Base-by-base conservation (phyloP, 2,797 vertebrate species). In the Ptychadena robeensis region DNA sequence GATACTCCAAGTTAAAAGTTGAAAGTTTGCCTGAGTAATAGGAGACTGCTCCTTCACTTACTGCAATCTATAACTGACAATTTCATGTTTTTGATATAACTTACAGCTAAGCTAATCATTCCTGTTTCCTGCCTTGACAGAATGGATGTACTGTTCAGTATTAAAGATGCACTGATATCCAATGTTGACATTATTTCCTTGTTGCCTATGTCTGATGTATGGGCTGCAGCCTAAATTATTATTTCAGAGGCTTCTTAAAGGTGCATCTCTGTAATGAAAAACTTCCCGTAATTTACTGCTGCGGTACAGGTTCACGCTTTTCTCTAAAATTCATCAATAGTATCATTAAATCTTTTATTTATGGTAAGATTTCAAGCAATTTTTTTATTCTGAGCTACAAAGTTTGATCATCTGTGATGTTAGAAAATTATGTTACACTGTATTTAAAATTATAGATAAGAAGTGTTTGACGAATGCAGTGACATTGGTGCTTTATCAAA, bases 211-310 rank as follows among this genome's bases (percentile, higher is more conserved):
- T 0, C 68, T 92, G 90, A 90, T 89, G 63, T 86, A 87, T 82
- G 86, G 83, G 83, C 81, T 82, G 81, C 85, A 82, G 71, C 34
- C 86, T 80, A 89, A 91, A 91, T 88, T 88, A 90, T 86, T 85
- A 64, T 79, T 87, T 86, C 86, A 87, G 79, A 87, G 87, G 74
- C 79, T 86, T 86, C 57, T 75, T 83, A 11, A 84, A 81, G 85
- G 87, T 90, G 89, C 88, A 90, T 88, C 89, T 93, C 89, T 81
- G 82, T 84, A 87, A 87, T 85, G 78, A 82, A 88, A 85, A 59
- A 86, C 61, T 86, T 70, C 0, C 35, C 69, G 59, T 14, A 87
- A 90, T 92, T 91, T 90, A 92, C 84, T 81, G 80, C 86, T 90
- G 86, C 89, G 90, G 86, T 79, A 72, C 28, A 34, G 86, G 80